These are phyloP conservation scores for Eristalis arbustorum DNA, from an alignment of 2,888 invertebrate genomes.

Conservation along the genomic window DNA sequence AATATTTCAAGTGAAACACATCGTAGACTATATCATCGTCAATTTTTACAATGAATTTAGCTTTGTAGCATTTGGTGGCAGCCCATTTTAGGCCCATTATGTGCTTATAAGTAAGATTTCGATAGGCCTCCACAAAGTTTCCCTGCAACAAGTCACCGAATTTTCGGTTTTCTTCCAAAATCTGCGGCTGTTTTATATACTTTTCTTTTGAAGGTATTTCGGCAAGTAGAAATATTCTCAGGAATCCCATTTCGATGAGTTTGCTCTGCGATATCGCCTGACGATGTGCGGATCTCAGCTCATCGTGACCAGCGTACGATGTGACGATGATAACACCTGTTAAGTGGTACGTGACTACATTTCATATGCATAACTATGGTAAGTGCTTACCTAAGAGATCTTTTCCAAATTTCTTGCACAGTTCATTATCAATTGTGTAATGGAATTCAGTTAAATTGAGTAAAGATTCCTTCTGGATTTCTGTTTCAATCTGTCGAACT, in stretches of 20 bases:
- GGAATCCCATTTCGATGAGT: slow-evolving; percentile 83
- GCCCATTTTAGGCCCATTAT: slow-evolving; percentile 91
- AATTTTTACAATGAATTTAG: slow-evolving; percentile 87
- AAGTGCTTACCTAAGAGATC: slow-evolving; percentile 75
- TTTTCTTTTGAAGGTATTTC: slow-evolving; percentile 82
- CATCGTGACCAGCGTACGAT: slow-evolving; percentile 88
- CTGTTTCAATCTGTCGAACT: slow-evolving; percentile 42
- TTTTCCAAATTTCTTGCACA: slow-evolving; percentile 73
- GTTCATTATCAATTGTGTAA: slow-evolving; percentile 74
- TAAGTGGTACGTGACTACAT: not conserved
- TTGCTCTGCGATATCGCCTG: slow-evolving; percentile 83
- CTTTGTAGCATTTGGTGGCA: slow-evolving; percentile 82
- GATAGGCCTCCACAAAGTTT: slow-evolving; percentile 88
- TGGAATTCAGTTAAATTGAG: slow-evolving; percentile 76
- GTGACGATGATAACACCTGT: slow-evolving; percentile 84
- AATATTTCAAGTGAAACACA: slow-evolving; percentile 82
- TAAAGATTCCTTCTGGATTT: slow-evolving; percentile 60
- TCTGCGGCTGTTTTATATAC: slow-evolving; percentile 82
- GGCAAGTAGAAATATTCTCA: slow-evolving; percentile 87
- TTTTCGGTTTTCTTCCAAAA: slow-evolving; percentile 83
- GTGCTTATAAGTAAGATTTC: slow-evolving; percentile 91
- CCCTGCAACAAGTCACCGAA: slow-evolving; percentile 89
- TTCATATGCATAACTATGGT: not conserved
- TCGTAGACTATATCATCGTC: slow-evolving; percentile 91
- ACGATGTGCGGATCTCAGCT: slow-evolving; percentile 86